These are phyloP conservation scores for Drosophila histrio DNA, from an alignment of 2,888 invertebrate genomes.

Conservation along the genomic window DNA sequence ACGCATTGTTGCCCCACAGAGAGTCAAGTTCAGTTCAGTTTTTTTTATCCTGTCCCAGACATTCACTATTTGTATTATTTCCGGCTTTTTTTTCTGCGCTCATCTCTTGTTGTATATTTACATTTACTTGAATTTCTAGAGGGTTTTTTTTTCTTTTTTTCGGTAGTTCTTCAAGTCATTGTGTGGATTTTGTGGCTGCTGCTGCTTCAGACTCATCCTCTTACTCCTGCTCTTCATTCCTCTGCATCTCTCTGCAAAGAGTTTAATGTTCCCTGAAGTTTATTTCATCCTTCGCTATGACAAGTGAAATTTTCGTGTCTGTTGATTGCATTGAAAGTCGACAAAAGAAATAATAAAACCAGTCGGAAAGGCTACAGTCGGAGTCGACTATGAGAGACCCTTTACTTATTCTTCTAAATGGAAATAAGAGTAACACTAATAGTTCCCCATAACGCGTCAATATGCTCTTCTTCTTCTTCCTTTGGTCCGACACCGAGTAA, in stretches of 20 bases:
- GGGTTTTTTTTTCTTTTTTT: too few species aligned
- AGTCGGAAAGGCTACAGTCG: too few species aligned
- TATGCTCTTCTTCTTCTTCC: too few species aligned
- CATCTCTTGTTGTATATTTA: slow-evolving; percentile 47
- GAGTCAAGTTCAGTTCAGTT: slow-evolving; percentile 47
- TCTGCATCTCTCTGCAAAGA: not conserved
- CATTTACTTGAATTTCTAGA: slow-evolving; percentile 48
- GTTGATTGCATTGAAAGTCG: slow-evolving; percentile 20
- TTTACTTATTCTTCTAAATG: too few species aligned
- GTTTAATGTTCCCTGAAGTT: slow-evolving; percentile 22
- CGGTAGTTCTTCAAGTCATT: slow-evolving; percentile 56
- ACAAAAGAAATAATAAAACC: not conserved
- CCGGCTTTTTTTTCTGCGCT: not conserved
- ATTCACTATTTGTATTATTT: slow-evolving; percentile 8
- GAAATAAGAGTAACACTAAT: too few species aligned
- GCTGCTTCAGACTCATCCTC: not conserved
- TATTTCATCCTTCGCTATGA: slow-evolving; percentile 12
- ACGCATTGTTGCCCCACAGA: slow-evolving; percentile 32
- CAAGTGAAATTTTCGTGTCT: slow-evolving; percentile 28
- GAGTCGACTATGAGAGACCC: too few species aligned
- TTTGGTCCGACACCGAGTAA: too few species aligned
- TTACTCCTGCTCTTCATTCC: not conserved
- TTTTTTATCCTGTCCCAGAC: slow-evolving; percentile 16
- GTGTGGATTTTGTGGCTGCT: slow-evolving; percentile 23
- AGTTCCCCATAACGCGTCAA: too few species aligned